Conservation (phyloP, 1,140 invertebrate genomes). For the Holcopasites calliopsidis region DNA sequence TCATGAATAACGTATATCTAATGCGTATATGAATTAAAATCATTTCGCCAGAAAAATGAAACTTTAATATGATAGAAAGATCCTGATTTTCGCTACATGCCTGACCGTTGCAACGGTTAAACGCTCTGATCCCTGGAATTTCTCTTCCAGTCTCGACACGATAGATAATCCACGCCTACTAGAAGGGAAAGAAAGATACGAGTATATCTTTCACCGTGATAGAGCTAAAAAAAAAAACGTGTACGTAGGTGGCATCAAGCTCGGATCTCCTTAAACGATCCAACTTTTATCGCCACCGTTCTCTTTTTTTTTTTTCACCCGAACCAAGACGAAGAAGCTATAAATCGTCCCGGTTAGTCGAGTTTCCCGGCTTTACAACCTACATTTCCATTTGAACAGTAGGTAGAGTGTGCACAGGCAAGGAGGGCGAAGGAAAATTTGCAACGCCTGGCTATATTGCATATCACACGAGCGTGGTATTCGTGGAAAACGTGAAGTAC, state of each 20-base stretch:
- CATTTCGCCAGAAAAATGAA: too few relatives aligned
- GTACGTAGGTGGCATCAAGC: too few relatives aligned
- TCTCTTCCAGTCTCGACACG: too few relatives aligned
- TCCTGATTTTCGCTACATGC: too few relatives aligned
- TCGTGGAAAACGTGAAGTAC: conserved; percentile 13
- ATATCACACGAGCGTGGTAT: conserved; percentile 5
- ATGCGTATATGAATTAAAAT: too few relatives aligned
- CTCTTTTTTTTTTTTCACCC: background rate
- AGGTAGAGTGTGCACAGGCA: background rate
- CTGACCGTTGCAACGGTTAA: too few relatives aligned
- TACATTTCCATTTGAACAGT: background rate
- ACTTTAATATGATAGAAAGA: too few relatives aligned
- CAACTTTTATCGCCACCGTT: background rate
- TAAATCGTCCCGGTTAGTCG: conserved; percentile 3
- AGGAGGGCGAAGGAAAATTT: background rate
- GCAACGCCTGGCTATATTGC: background rate
- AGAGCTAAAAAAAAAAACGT: background rate
- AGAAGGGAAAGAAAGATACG: background rate
- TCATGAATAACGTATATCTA: too few relatives aligned
- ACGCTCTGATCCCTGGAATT: too few relatives aligned
- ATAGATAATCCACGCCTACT: too few relatives aligned
- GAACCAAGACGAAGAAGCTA: background rate
- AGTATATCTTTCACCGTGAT: background rate
- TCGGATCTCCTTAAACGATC: background rate
- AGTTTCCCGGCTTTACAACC: background rate